phyloP scores from a whole-genome alignment of 2,888 invertebrate genomes.

The Drosophila koepferae region DNA sequence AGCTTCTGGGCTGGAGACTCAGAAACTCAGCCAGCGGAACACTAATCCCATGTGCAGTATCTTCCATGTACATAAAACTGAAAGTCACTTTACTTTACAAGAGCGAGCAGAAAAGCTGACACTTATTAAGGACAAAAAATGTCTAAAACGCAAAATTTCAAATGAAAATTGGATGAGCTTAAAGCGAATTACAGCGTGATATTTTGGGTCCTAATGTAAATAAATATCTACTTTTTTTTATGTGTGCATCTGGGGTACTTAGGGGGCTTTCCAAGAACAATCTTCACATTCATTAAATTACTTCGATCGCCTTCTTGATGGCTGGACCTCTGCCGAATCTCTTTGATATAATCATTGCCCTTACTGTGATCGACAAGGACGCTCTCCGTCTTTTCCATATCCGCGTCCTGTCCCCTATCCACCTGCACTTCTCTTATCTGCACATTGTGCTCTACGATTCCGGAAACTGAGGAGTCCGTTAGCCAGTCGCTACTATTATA shows the following conservation, averaged over 20 bases:
- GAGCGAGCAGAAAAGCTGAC: constrained; percentile 46
- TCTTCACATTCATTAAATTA: background rate
- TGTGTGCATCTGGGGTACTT: background rate
- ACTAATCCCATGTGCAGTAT: constrained; percentile 64
- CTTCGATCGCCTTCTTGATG: background rate
- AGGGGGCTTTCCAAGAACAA: background rate
- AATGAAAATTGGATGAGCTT: constrained; percentile 17
- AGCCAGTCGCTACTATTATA: background rate
- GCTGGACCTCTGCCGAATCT: no score
- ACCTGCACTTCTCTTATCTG: background rate
- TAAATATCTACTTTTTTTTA: background rate
- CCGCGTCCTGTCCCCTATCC: background rate
- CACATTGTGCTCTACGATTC: background rate
- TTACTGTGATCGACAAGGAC: background rate
- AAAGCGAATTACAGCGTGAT: constrained; percentile 3
- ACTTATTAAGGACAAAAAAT: constrained; percentile 30
- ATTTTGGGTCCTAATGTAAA: background rate
- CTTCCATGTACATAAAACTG: constrained; percentile 54
- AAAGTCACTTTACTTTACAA: constrained; percentile 73
- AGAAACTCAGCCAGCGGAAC: constrained; percentile 16
- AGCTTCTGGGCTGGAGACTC: constrained; percentile 5
- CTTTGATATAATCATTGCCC: background rate
- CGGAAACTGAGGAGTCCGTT: background rate
- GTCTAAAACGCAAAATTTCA: constrained; percentile 4
- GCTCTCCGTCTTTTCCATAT: background rate